phyloP scores from a whole-genome alignment of 2,797 vertebrate genomes.

The Poeciliopsis gracilis region DNA sequence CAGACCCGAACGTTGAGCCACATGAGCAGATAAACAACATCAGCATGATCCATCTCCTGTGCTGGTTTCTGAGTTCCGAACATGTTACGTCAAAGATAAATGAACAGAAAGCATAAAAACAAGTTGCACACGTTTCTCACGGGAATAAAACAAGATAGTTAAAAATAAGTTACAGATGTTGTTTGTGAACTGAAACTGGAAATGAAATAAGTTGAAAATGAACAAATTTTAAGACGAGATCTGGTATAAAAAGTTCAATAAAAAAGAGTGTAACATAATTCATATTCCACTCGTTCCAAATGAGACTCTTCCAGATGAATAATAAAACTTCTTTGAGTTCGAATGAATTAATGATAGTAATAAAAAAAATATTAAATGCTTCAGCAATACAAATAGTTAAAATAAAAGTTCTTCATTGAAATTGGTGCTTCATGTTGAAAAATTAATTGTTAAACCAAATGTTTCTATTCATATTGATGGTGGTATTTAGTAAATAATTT shows the following conservation, averaged over 20 bases:
- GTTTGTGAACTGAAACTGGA: neutral
- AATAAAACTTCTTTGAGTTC: neutral
- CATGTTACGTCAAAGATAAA: neutral
- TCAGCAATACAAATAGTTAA: neutral
- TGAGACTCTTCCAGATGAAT: neutral
- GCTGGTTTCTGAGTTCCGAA: neutral
- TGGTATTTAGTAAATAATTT: neutral
- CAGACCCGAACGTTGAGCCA: constrained; percentile 11
- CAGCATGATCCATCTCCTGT: neutral
- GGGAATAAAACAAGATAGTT: neutral
- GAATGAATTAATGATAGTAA: neutral
- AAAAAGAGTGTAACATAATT: neutral
- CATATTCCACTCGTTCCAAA: neutral
- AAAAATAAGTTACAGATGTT: neutral
- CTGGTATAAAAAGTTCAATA: neutral
- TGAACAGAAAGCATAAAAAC: neutral
- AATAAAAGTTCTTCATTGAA: neutral
- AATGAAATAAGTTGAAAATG: neutral
- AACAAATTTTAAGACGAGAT: neutral
- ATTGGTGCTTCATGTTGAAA: neutral
- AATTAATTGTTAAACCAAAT: neutral
- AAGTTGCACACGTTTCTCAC: neutral
- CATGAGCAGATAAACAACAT: neutral
- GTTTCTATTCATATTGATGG: neutral
- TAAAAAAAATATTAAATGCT: neutral